Conservation (phyloP, 2,888 invertebrate genomes). For the Pimpla rufipes region DNA sequence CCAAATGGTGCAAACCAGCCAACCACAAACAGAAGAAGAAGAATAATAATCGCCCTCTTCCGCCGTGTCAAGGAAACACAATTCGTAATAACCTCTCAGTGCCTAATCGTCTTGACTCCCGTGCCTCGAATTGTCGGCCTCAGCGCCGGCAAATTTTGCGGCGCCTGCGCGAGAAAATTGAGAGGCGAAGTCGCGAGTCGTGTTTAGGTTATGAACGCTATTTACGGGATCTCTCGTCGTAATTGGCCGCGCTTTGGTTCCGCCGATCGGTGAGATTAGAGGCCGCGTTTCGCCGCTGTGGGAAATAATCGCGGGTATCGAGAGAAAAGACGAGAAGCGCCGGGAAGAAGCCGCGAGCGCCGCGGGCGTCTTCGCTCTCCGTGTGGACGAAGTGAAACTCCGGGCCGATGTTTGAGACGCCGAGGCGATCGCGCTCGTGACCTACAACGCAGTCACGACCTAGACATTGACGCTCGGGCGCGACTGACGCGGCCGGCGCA, state of each 20-base stretch:
- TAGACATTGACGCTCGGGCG: constrained; percentile 77
- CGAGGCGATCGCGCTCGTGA: constrained; percentile 58
- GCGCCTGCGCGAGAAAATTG: neutral
- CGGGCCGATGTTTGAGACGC: constrained; percentile 6
- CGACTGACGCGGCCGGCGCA: no score
- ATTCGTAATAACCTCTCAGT: constrained; percentile 20
- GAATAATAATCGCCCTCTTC: constrained; percentile 57
- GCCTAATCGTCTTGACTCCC: neutral
- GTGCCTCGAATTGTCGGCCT: no score
- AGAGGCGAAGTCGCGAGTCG: neutral
- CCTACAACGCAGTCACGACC: constrained; percentile 76
- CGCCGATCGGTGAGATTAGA: neutral
- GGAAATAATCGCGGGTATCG: neutral
- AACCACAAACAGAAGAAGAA: no score
- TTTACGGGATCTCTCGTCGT: neutral
- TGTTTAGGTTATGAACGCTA: neutral
- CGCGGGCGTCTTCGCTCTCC: neutral
- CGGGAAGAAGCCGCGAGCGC: no score
- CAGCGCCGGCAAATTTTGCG: no score
- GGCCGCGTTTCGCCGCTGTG: neutral
- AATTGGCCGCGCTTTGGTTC: no score
- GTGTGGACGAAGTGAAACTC: constrained; percentile 66
- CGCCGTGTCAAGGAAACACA: constrained; percentile 60
- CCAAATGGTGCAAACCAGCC: no score
- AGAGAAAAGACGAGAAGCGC: neutral